These are phyloP conservation scores for Cyprinodon brontotheroides DNA, from an alignment of 2,113 vertebrate species.

Conservation along the genomic window DNA sequence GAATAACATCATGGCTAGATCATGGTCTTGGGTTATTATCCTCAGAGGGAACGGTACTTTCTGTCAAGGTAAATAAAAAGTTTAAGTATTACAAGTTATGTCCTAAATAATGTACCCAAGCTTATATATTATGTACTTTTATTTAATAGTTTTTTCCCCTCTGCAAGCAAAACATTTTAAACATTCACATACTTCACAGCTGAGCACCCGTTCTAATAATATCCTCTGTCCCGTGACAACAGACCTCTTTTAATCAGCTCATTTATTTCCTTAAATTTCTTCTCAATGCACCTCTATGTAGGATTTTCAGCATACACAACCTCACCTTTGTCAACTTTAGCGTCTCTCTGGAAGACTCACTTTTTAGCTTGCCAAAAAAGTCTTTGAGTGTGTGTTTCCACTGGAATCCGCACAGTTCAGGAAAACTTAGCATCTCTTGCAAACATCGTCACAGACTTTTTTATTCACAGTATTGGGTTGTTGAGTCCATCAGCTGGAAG, in stretches of 20 bases:
- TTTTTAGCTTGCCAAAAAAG: conserved; percentile 33
- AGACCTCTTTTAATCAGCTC: conserved; percentile 66
- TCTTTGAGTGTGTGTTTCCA: conserved; percentile 70
- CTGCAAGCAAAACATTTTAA: conserved; percentile 34
- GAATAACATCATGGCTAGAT: too few relatives aligned
- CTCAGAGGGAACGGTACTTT: too few relatives aligned
- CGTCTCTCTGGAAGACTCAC: conserved; percentile 30
- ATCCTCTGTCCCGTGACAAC: conserved; percentile 61
- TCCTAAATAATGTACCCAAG: not conserved
- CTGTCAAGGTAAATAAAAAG: not conserved
- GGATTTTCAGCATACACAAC: conserved; percentile 67
- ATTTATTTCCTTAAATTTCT: conserved; percentile 53
- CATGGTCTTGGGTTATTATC: too few relatives aligned
- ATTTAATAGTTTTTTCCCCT: conserved; percentile 9
- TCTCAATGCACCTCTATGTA: conserved; percentile 70
- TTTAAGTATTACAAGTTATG: not conserved
- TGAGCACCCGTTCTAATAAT: conserved; percentile 62
- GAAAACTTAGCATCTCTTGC: conserved; percentile 35
- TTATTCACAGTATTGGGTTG: conserved; percentile 61
- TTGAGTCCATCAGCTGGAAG: conserved; percentile 36
- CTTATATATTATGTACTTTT: not conserved
- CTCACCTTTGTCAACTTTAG: conserved; percentile 62
- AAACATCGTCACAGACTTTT: conserved; percentile 41
- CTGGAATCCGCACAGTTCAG: conserved; percentile 39
- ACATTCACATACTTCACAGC: conserved; percentile 30